Percentiles rank a stretch among this genome's conserved stretches.
These are phyloP conservation scores for Chaetophractus vellerosus DNA, from an alignment of 2,797 vertebrate species.

Conservation along the genomic window DNA sequence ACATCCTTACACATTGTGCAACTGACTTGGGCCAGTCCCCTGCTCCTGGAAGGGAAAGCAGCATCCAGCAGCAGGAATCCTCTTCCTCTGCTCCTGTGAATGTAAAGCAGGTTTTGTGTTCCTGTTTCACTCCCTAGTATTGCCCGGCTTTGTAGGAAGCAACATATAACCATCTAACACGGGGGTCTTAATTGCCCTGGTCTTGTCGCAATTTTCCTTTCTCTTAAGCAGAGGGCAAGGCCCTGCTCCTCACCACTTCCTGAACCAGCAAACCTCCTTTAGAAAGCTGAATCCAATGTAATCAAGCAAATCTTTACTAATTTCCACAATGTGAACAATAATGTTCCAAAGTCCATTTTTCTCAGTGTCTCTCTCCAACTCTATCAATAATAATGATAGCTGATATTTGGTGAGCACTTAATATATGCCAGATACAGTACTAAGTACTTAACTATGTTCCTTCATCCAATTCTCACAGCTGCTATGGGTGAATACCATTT, in stretches of 20 bases:
- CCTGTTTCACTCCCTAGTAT: not conserved
- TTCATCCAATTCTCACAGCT: not conserved
- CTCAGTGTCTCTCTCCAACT: not conserved
- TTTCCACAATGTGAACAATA: not conserved
- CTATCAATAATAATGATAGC: not conserved
- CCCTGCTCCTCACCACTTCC: not conserved
- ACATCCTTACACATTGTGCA: slow-evolving; percentile 80
- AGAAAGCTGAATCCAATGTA: not conserved
- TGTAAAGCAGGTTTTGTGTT: slow-evolving; percentile 77
- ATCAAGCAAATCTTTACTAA: not conserved
- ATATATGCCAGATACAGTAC: rapidly evolving
- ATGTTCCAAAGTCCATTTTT: not conserved
- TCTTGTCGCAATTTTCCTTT: rapidly evolving
- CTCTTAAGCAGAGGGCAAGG: not conserved
- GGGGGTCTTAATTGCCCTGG: not conserved
- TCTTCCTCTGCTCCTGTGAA: slow-evolving; percentile 81
- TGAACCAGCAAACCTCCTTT: not conserved
- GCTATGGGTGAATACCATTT: not conserved
- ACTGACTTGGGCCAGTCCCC: slow-evolving; percentile 83
- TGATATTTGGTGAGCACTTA: not conserved
- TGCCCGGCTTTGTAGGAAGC: not conserved
- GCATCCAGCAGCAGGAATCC: slow-evolving; percentile 76
- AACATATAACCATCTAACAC: not conserved
- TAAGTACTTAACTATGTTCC: not conserved
- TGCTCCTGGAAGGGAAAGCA: slow-evolving; percentile 76